Conservation (phyloP, 1,140 invertebrate genomes). For the Heliothis virescens region DNA sequence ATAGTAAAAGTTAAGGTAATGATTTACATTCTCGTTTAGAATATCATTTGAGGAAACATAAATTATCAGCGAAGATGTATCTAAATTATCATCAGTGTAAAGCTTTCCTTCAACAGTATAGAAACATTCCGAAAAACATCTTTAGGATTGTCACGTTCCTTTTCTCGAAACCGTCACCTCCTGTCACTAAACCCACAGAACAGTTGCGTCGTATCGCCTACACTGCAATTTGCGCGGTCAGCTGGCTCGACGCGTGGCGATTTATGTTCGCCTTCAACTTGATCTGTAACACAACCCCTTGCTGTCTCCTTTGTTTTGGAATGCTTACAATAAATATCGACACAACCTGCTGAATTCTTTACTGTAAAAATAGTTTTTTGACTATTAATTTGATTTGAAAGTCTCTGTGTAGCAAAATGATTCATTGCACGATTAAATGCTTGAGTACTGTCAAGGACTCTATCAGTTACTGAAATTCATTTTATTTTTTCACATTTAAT, state of each 20-base stretch:
- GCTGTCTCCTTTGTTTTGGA: slow-evolving; percentile 29
- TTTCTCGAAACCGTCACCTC: not conserved
- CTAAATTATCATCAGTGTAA: no score
- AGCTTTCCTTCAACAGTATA: no score
- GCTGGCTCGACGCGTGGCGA: slow-evolving; percentile 47
- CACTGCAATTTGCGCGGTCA: slow-evolving; percentile 51
- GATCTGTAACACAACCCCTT: slow-evolving; percentile 47
- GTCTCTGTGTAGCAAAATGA: no score
- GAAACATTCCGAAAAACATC: not conserved
- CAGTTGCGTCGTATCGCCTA: slow-evolving; percentile 17
- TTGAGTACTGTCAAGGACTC: no score
- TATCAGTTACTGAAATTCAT: not conserved
- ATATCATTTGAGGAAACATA: no score
- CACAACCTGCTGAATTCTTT: not conserved
- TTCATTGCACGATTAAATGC: no score
- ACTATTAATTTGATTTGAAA: no score
- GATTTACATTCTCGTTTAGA: no score
- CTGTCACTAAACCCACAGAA: not conserved
- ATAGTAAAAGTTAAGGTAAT: no score
- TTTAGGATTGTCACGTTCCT: not conserved
- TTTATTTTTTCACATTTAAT: no score
- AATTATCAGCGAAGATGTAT: no score
- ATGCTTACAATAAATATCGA: not conserved
- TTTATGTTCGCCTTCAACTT: slow-evolving; percentile 56
- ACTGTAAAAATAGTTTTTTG: no score